phyloP scores from a whole-genome alignment of 92 coral and sea anemone genomes.

The Zoanthus sociatus region DNA sequence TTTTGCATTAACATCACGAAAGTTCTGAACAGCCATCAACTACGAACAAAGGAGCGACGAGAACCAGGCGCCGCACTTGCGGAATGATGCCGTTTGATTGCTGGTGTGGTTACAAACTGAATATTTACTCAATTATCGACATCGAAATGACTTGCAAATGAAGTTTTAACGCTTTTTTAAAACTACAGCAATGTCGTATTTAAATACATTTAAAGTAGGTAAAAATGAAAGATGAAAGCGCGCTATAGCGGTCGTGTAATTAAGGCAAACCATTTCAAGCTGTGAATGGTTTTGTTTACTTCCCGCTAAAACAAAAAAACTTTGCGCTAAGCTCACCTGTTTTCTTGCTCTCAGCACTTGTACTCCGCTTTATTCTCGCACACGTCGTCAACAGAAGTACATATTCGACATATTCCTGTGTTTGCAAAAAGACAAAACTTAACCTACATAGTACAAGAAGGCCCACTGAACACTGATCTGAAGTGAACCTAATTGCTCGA shows the following conservation, averaged over 20 bases:
- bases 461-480: not conserved
- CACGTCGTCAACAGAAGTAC: not conserved
- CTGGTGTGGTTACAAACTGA: not conserved
- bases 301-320: too few species aligned
- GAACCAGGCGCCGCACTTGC: too few species aligned
- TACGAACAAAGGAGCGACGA: not conserved
- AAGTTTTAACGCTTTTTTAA: not conserved
- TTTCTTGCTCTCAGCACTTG: not conserved
- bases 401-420: constrained; percentile 29
- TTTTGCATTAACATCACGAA: not conserved
- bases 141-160: too few species aligned
- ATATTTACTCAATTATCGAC: too few species aligned
- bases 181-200: not conserved
- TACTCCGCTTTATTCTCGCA: not conserved
- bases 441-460: not conserved
- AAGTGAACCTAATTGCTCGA: not conserved
- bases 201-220: not conserved
- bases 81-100: not conserved
- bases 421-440: not conserved
- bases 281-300: not conserved
- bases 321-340: not conserved
- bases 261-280: not conserved
- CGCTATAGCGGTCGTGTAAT: constrained; percentile 8
- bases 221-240: not conserved
- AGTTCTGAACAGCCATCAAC: not conserved